A percentile compares a stretch with the other conserved stretches of the same genome.
These are phyloP conservation scores for Python bivittatus DNA, from an alignment of 2,113 vertebrate species.

Conservation along the genomic window DNA sequence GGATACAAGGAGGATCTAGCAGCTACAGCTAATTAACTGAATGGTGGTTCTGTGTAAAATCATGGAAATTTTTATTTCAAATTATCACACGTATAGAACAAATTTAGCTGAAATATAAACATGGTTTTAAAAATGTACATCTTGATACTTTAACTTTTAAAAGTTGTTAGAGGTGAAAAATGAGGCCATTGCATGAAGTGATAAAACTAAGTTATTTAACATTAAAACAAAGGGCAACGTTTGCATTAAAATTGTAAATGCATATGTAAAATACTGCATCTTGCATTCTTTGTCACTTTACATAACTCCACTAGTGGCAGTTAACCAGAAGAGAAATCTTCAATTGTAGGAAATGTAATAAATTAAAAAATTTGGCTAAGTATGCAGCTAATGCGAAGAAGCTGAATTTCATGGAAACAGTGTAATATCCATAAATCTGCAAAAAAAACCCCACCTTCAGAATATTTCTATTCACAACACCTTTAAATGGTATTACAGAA, in stretches of 20 bases:
- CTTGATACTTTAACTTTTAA: neutral
- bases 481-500: neutral
- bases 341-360: neutral
- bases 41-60: neutral
- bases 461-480: neutral
- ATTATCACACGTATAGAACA: neutral
- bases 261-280: neutral
- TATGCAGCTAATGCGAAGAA: neutral
- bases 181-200: neutral
- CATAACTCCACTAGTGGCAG: neutral
- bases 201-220: neutral
- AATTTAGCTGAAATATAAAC: neutral
- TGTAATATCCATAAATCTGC: neutral
- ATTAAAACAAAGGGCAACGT: neutral
- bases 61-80: neutral
- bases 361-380: neutral
- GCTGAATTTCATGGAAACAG: neutral
- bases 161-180: neutral
- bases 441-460: neutral
- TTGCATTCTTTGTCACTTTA: neutral
- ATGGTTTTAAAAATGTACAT: neutral
- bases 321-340: neutral
- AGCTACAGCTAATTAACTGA: neutral
- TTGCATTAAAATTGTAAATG: neutral
- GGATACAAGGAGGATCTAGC: neutral